Evolutionary conservation across 2,113 vertebrate species (phyloP), one percentile per base, ranked within the genome.

Genomic region (Sterrhoptilus dennistouni): DNA sequence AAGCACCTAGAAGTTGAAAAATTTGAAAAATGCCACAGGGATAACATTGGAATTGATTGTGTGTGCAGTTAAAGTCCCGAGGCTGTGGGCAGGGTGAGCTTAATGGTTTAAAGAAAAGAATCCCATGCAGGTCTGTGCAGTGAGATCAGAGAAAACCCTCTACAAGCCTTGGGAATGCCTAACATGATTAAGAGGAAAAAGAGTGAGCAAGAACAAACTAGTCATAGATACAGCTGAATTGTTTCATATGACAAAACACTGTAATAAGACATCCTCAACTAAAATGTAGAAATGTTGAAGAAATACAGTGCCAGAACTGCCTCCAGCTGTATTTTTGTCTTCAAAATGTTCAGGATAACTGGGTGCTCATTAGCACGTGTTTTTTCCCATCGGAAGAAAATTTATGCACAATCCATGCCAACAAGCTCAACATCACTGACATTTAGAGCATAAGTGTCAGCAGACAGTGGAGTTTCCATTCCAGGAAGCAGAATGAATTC

Each of bases 271-370:
- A 44, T 70, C 86, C 86, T 86, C 64, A 74, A 87, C 50, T 88
- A 29, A 49, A 92, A 82, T 10, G 21, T 20, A 83, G 49, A 87
- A 90, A 84, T 6, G 0, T 2, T 80, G 79, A 80, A 88, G 49
- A 94, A 96, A 88, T 35, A 77, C 0, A 0, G 44, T 66, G 76
- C 65, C 83, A 93, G 53, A 69, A 90, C 22, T 89, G 72, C 88
- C 76, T 92, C 72, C 31, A 90, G 71, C 56, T 90, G n/a, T 56
- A 81, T 38, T 96, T 90, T 76, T 92, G 75, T 89, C 88, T 94
- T 84, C 36, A 86, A 87, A 97, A 89, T 6, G 11, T 84, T 86
- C 5, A 2, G 83, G 90, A 24, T 64, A 91, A 93, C 91, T 53
- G 72, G 38, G 47, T 96, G 69, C 79, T 95, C 72, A 87, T 96